These are phyloP conservation scores for Sesia bembeciformis DNA, from an alignment of 2,888 invertebrate species.

Conservation along the genomic window DNA sequence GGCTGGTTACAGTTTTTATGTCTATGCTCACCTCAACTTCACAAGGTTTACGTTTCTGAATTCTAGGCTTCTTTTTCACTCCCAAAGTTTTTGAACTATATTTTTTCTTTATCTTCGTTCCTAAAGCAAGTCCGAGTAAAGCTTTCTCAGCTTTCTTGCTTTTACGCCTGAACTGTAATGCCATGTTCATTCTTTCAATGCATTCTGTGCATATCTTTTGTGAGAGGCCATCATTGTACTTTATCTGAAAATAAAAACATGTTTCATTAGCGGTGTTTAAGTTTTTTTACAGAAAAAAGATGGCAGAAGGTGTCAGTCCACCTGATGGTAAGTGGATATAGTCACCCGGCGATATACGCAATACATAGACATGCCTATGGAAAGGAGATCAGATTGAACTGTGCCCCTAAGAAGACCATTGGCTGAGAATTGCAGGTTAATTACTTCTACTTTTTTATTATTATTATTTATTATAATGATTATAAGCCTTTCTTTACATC, in stretches of 20 bases:
- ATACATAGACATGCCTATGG: too few species aligned
- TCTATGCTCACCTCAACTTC: neutral
- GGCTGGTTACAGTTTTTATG: too few species aligned
- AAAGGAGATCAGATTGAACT: too few species aligned
- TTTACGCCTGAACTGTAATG: constrained; percentile 36
- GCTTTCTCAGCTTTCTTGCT: constrained; percentile 37
- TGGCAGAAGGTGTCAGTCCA: too few species aligned
- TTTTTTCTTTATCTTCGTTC: constrained; percentile 18
- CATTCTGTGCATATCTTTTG: constrained; percentile 48
- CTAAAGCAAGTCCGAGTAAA: constrained; percentile 19
- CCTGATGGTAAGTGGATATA: too few species aligned
- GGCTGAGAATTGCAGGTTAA: too few species aligned
- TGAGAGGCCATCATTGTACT: constrained; percentile 42
- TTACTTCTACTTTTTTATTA: too few species aligned
- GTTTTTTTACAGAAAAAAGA: neutral
- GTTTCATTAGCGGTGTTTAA: too few species aligned
- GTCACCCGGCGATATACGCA: too few species aligned
- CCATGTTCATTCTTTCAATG: constrained; percentile 25
- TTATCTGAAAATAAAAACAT: constrained; percentile 32
- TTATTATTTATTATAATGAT: too few species aligned
- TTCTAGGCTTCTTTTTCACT: constrained; percentile 4
- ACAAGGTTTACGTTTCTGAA: neutral
- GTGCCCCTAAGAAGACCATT: too few species aligned
- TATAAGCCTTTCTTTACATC: too few species aligned
- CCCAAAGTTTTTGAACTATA: constrained; percentile 8